Percentiles rank a stretch among this genome's conserved stretches.
phyloP scores from a whole-genome alignment of 2,113 vertebrate species.

The Pedetes capensis region DNA sequence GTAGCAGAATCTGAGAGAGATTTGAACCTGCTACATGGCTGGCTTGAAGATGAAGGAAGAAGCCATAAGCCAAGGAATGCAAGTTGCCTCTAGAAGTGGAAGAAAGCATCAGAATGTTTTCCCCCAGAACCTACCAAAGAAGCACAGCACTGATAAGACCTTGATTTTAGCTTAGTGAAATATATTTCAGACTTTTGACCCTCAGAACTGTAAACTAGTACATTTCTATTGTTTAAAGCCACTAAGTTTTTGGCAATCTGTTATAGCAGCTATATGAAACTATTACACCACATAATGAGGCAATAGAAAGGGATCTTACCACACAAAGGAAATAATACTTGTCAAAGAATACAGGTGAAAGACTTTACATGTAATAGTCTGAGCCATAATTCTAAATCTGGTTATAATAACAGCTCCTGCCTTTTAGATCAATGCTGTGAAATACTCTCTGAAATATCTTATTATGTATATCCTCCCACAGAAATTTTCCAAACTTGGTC shows the following conservation, averaged over 20 bases:
- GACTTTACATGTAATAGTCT: not conserved
- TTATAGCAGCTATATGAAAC: not conserved
- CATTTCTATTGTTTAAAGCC: not conserved
- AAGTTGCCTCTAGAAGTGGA: not conserved
- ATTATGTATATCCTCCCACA: not conserved
- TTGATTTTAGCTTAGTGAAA: not conserved
- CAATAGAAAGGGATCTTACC: not conserved
- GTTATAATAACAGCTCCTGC: not conserved
- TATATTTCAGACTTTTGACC: not conserved
- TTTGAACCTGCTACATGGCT: not conserved
- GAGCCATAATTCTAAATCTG: not conserved
- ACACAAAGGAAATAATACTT: not conserved
- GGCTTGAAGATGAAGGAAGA: not conserved
- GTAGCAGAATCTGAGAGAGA: not conserved
- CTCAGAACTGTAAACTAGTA: not conserved
- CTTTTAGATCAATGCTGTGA: not conserved
- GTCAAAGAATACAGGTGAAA: not conserved
- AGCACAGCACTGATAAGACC: not conserved
- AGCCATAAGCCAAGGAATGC: not conserved
- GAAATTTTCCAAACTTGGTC: not conserved
- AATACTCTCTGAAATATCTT: not conserved
- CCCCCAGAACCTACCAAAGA: not conserved
- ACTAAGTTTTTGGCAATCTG: not conserved
- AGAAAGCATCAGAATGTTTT: not conserved
- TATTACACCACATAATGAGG: not conserved